Evolutionary conservation across 2,797 vertebrate genomes (phyloP).

Genomic region (Argya squamiceps): DNA sequence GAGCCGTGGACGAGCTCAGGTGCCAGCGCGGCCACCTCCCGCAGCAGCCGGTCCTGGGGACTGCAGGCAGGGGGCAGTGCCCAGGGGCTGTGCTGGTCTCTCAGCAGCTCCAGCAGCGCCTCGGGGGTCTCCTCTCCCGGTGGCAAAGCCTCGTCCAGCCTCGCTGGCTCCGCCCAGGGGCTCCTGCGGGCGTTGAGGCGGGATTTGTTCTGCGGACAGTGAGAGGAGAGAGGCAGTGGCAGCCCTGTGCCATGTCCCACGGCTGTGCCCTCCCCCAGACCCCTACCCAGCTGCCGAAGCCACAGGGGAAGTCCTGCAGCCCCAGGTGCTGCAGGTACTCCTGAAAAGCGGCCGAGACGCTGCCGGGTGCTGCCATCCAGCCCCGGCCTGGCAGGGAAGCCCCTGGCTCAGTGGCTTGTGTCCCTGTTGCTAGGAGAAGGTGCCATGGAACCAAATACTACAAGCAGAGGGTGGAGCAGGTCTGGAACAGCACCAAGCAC

Average conservation of each 20-base stretch:
- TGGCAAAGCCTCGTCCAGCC: background rate
- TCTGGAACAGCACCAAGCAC: fast-evolving
- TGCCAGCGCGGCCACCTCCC: constrained; percentile 66
- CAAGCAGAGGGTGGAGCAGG: fast-evolving
- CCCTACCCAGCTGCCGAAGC: constrained; percentile 83
- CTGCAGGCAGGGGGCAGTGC: constrained; percentile 46
- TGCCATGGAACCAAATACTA: background rate
- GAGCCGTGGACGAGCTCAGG: constrained; percentile 32
- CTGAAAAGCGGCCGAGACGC: constrained; percentile 70
- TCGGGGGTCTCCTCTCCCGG: constrained; percentile 64
- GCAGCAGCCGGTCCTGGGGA: constrained; percentile 72
- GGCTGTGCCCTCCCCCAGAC: too few relatives aligned
- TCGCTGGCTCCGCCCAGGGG: fast-evolving
- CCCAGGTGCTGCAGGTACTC: constrained; percentile 73
- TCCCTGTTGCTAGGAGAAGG: constrained; percentile 25
- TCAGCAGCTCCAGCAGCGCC: constrained; percentile 75
- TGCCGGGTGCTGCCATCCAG: background rate
- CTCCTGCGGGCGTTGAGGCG: fast-evolving
- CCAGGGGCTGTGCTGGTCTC: constrained; percentile 82
- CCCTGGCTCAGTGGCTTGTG: background rate
- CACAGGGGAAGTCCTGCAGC: constrained; percentile 85
- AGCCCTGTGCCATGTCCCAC: fast-evolving
- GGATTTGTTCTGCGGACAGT: constrained; percentile 3
- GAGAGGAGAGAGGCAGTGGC: background rate
- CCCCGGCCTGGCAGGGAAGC: background rate